Conservation (phyloP, 37 sponge, comb jelly and placozoan species). For the Aphrocallistes beatrix region DNA sequence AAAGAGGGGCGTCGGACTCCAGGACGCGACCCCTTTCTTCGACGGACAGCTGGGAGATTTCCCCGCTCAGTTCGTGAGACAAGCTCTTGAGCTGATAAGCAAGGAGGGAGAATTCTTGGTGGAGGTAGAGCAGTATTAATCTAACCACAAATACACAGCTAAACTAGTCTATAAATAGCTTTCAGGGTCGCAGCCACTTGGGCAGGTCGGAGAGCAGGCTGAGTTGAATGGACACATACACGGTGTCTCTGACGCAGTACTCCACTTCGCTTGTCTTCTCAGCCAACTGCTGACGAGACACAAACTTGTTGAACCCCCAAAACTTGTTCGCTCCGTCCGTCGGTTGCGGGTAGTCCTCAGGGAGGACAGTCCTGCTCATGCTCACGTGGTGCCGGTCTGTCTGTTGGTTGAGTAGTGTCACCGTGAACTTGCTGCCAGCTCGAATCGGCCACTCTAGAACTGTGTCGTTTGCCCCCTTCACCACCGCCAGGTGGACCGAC, state of each 20-base stretch:
- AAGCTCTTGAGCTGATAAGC: conserved; percentile 50
- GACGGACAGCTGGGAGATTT: background rate
- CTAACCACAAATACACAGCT: background rate
- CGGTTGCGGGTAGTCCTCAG: background rate
- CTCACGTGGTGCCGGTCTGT: background rate
- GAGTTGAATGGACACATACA: background rate
- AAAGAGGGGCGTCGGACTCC: background rate
- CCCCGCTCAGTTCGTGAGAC: conserved; percentile 34
- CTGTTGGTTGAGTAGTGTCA: background rate
- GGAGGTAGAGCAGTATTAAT: conserved; percentile 23
- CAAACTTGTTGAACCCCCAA: conserved; percentile 1
- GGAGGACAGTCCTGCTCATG: background rate
- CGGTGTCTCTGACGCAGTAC: background rate
- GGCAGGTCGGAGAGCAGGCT: background rate
- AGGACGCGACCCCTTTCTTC: background rate
- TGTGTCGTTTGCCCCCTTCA: background rate
- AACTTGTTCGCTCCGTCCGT: background rate
- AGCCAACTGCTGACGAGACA: background rate
- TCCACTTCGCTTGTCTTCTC: background rate
- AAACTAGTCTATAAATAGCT: background rate
- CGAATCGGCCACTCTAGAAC: background rate
- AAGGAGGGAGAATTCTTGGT: conserved; percentile 65
- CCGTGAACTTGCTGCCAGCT: background rate
- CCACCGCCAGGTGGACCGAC: background rate
- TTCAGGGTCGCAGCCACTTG: background rate